Conservation (phyloP, 2,113 vertebrate species). For the Catharus minimus region DNA sequence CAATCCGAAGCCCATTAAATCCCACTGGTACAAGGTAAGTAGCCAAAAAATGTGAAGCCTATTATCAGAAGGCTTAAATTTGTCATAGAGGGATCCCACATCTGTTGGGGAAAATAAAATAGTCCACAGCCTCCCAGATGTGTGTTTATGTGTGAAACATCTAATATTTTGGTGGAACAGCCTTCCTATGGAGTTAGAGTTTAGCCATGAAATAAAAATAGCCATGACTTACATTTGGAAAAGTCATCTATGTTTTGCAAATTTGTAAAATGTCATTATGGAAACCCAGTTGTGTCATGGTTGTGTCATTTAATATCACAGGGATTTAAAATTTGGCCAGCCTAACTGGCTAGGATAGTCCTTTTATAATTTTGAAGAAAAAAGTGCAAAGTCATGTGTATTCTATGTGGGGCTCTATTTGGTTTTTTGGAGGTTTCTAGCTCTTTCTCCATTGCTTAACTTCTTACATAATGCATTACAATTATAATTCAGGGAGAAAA, state of each 20-base stretch:
- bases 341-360: not conserved
- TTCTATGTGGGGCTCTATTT: not conserved
- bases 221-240: not conserved
- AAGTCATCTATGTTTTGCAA: not conserved
- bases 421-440: not conserved
- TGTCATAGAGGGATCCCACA: not conserved
- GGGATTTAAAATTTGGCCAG: not conserved
- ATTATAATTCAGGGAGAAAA: conserved; percentile 12
- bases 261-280: not conserved
- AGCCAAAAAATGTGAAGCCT: not conserved
- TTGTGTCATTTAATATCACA: not conserved
- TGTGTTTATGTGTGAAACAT: not conserved
- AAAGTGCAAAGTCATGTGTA: not conserved
- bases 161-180: not conserved
- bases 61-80: not conserved
- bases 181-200: not conserved
- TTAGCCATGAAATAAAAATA: not conserved
- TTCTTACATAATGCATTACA: conserved; percentile 1
- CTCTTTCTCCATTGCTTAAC: not conserved
- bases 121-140: not conserved
- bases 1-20: not conserved
- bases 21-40: not conserved
- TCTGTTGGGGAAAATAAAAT: not conserved
- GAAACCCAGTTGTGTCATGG: not conserved
- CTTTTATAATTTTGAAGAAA: not conserved